phyloP scores from a whole-genome alignment of 2,113 vertebrate species.

The Sinocyclocheilus rhinocerous region DNA sequence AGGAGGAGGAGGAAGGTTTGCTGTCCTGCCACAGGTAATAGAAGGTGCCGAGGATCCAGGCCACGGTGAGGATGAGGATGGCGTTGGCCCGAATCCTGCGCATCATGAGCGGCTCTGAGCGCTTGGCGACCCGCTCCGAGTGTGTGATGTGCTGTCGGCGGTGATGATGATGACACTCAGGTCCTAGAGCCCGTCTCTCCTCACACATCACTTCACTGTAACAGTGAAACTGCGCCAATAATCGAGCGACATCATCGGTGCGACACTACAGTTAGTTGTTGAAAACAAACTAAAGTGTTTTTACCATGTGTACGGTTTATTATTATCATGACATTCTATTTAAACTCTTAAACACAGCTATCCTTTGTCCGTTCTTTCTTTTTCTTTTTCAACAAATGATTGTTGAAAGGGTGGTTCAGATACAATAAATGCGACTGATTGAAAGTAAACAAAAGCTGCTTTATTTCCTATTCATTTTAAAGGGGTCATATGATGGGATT shows the following conservation, averaged over 20 bases:
- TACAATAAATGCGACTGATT: no score
- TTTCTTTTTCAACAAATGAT: no score
- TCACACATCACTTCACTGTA: not conserved
- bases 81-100: conserved; percentile 97
- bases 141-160: not conserved
- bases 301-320: not conserved
- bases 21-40: conserved; percentile 99
- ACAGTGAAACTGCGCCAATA: not conserved
- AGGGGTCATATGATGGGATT: no score
- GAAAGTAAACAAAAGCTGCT: no score
- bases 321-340: not conserved
- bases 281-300: not conserved
- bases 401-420: no score
- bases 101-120: conserved; percentile 85
- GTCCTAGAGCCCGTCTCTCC: conserved; percentile 17
- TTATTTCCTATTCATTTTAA: no score
- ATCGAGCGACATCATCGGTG: not conserved
- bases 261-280: not conserved
- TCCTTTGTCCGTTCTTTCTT: no score
- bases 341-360: not conserved
- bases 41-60: conserved; percentile 98
- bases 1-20: conserved; percentile 84
- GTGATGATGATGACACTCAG: conserved; percentile 6
- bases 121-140: conserved; percentile 7
- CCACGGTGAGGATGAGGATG: conserved; percentile 95